Base-by-base conservation (phyloP, 2,797 vertebrate genomes). In the Sphenodon punctatus region DNA sequence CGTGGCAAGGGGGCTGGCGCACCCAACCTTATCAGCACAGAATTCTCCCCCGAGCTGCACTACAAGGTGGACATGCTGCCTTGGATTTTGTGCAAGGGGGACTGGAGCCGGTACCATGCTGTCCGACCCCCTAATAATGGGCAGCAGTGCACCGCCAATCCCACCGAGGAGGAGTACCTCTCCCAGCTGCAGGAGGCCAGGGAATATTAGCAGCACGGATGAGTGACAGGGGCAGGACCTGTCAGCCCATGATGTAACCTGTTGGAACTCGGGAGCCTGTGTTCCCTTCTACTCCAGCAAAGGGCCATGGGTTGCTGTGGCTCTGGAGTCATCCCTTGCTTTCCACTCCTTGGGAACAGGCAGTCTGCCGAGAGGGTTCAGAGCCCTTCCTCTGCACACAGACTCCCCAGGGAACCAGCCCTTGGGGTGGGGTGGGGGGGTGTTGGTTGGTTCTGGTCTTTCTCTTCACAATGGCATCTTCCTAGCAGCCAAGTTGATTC, bases 51-150 rank as follows among this genome's bases (percentile, higher is more conserved):
- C 0, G 97, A 98, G 95, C 97, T 99, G 88, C 98, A 99, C 95
- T 98, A 98, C 83, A 98, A 98, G 85, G 97, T 99, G 88, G 98
- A 99, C 93, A 97, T 95, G 77, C 90, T 98, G 88, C 98, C 98
- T 23, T 99, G 98, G 98, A 98, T 99, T 93, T 96, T 98, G 83
- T 99, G 98, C 93, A 99, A 99, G 89, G 98, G 98, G 0, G 97
- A 99, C 95, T 99, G 98, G 98, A 99, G 98, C 93, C 97, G 97
- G 30, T 98, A 98, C 90, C 97, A 99, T 0, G 94, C 96, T 0
- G 96, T 97, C 67, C 93, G 98, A 70, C 97, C 98, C 2, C 98
- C 98, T 22, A 99, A 98, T 96, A 99, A 98, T 0, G 97, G 97
- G 49, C 94, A 94, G 7, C 96, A 68, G 65, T 99, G 98, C 20